Percentiles rank a stretch among this genome's conserved stretches.
Evolutionary conservation across 1,140 invertebrate genomes (phyloP).

Genomic region (Pseudomyrmex dendroicus): DNA sequence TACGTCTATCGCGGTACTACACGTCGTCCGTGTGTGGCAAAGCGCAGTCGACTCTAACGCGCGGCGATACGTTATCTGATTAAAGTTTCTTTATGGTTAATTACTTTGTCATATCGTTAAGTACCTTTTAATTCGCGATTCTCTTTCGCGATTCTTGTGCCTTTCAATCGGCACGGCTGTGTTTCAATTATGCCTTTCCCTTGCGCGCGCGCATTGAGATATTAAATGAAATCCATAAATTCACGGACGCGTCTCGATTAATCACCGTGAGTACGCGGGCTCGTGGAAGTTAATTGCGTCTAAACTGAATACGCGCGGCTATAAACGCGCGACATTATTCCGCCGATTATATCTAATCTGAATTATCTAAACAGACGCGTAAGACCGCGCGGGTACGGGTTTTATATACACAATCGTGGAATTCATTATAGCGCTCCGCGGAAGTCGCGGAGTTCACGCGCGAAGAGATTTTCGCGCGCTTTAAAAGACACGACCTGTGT

Average conservation of each 20-base stretch:
- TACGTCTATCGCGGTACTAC: not conserved
- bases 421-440: slow-evolving; percentile 63
- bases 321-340: slow-evolving; percentile 62
- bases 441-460: slow-evolving; percentile 29
- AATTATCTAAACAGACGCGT: slow-evolving; percentile 62
- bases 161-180: slow-evolving; percentile 70
- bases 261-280: slow-evolving; percentile 54
- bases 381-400: slow-evolving; percentile 34
- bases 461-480: slow-evolving; percentile 19
- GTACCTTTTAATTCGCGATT: slow-evolving; percentile 62
- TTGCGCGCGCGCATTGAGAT: slow-evolving; percentile 67
- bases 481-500: not conserved
- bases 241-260: slow-evolving; percentile 73
- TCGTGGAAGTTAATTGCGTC: slow-evolving; percentile 69
- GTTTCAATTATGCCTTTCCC: slow-evolving; percentile 70
- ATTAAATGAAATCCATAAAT: slow-evolving; percentile 77
- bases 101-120: slow-evolving; percentile 74
- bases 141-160: slow-evolving; percentile 57
- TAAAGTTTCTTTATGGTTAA: slow-evolving; percentile 70
- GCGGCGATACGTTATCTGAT: slow-evolving; percentile 63
- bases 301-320: slow-evolving; percentile 32
- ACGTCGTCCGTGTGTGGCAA: not conserved
- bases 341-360: slow-evolving; percentile 71
- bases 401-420: slow-evolving; percentile 59
- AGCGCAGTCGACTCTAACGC: slow-evolving; percentile 22